Evolutionary conservation across 2,888 invertebrate genomes (phyloP).

Genomic region (Dysmachus trigonus): DNA sequence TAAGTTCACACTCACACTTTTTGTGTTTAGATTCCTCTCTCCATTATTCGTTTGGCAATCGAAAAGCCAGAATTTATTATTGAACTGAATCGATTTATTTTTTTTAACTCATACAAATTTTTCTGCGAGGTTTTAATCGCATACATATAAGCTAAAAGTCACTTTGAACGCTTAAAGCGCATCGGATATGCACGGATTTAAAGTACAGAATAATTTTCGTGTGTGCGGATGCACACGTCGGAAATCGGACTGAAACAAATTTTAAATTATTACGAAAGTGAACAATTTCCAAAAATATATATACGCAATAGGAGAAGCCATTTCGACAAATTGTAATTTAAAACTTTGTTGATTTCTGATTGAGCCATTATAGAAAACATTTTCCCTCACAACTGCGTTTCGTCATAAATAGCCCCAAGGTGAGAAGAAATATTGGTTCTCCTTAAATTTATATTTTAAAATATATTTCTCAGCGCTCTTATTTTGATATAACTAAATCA

Average conservation of each 20-base stretch:
- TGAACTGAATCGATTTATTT: too few species aligned
- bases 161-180: not conserved
- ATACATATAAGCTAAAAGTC: too few species aligned
- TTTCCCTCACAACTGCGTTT: not conserved
- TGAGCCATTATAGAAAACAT: not conserved
- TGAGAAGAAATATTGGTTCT: not conserved
- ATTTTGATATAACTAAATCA: not conserved
- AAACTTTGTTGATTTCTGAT: not conserved
- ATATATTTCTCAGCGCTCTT: not conserved
- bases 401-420: not conserved
- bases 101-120: too few species aligned
- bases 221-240: not conserved
- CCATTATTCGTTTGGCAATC: too few species aligned
- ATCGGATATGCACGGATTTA: not conserved
- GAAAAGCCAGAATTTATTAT: too few species aligned
- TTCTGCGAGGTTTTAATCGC: too few species aligned
- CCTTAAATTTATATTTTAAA: not conserved
- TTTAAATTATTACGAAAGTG: not conserved
- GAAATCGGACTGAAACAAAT: not conserved
- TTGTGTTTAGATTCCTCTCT: too few species aligned
- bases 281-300: not conserved
- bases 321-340: not conserved
- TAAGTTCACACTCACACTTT: too few species aligned
- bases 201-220: not conserved
- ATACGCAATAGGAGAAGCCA: not conserved